Conservation (phyloP, 2,888 invertebrate species). For the Zaprionus lineosus region DNA sequence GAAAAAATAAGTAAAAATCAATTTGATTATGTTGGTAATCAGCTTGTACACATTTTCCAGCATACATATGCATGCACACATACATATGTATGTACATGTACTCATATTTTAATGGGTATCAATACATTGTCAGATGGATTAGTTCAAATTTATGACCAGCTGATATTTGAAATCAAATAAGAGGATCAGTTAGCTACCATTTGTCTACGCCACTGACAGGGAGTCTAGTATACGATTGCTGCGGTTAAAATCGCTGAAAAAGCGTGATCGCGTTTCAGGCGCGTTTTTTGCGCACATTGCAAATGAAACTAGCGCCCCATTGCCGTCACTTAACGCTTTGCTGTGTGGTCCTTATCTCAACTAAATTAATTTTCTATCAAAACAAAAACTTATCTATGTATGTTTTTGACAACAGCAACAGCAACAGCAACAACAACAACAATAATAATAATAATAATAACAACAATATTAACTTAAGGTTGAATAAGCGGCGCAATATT, state of each 20-base stretch:
- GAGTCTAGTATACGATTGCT: background rate
- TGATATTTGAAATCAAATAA: conserved; percentile 15
- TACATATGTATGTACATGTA: background rate
- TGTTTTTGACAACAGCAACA: conserved; percentile 4
- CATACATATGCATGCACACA: background rate
- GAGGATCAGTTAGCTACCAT: conserved; percentile 22
- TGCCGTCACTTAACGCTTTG: conserved; percentile 2
- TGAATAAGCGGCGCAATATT: conserved; percentile 18
- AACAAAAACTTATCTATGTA: conserved; percentile 28
- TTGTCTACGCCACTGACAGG: conserved; percentile 32
- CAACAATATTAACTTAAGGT: too few species aligned
- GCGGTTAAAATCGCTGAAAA: conserved; percentile 25
- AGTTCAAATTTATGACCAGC: conserved; percentile 34
- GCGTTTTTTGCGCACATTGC: conserved; percentile 54
- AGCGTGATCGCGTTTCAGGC: conserved; percentile 21
- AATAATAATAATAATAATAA: conserved; percentile 31
- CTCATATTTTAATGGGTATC: background rate
- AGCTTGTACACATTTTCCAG: background rate
- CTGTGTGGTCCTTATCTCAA: conserved; percentile 61
- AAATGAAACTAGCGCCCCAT: conserved; percentile 4
- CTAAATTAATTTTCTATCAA: conserved; percentile 39
- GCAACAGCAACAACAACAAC: conserved; percentile 12
- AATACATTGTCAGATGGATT: conserved; percentile 20
- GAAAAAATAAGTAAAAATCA: conserved; percentile 4
- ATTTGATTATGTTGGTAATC: conserved; percentile 26